phyloP scores from a whole-genome alignment of 2,797 vertebrate species.

The Pseudochromis fuscus region DNA sequence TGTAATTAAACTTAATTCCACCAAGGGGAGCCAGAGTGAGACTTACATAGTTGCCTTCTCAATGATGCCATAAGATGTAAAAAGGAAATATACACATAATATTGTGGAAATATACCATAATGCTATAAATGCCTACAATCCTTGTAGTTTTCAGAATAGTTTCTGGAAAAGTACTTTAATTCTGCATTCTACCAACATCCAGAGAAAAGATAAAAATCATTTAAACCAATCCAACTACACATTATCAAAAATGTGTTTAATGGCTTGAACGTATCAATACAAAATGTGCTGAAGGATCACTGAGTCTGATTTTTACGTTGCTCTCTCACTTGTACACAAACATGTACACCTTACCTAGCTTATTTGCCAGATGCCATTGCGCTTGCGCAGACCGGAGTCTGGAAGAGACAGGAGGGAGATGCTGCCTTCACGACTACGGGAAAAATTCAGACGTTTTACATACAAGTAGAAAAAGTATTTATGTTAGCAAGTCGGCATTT shows the following conservation, averaged over 20 bases:
- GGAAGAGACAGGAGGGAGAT: slow-evolving; percentile 5
- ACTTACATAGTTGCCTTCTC: not conserved
- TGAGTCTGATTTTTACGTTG: not conserved
- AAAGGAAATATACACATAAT: not conserved
- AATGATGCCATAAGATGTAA: not conserved
- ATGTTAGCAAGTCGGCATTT: not conserved
- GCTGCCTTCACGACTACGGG: slow-evolving; percentile 29
- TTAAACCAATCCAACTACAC: not conserved
- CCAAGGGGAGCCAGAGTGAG: slow-evolving; percentile 18
- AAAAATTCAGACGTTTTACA: not conserved
- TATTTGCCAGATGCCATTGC: slow-evolving; percentile 14
- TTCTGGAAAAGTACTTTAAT: not conserved
- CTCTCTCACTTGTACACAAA: not conserved
- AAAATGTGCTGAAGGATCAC: not conserved
- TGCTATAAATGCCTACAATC: not conserved
- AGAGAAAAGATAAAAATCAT: not conserved
- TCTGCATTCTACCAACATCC: not conserved
- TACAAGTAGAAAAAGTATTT: not conserved
- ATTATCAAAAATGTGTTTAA: not conserved
- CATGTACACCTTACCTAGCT: not conserved
- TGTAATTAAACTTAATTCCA: slow-evolving; percentile 34
- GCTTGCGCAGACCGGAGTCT: slow-evolving; percentile 33
- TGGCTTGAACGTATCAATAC: no score
- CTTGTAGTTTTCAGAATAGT: not conserved
- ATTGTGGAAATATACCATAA: not conserved